phyloP scores from a whole-genome alignment of 2,797 vertebrate species.

The Spheniscus humboldti region DNA sequence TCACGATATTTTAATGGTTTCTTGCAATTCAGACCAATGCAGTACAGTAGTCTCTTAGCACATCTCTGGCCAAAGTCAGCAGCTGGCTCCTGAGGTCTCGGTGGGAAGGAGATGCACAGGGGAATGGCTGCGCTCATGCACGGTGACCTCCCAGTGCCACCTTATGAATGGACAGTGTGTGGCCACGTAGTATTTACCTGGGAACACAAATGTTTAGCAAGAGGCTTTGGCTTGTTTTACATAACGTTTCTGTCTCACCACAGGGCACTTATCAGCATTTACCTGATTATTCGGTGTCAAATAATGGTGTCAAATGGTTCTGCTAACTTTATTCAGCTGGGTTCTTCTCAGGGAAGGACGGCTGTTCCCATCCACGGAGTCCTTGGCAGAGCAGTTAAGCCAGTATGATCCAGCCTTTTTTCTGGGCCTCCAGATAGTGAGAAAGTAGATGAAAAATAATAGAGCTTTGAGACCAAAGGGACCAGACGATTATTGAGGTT shows the following conservation, averaged over 20 bases:
- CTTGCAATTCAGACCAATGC: background rate
- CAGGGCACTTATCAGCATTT: background rate
- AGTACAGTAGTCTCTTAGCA: background rate
- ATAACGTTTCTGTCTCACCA: background rate
- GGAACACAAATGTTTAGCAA: background rate
- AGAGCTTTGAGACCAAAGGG: background rate
- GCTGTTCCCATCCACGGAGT: background rate
- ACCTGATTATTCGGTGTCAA: slow-evolving; percentile 18
- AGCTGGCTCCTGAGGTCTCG: background rate
- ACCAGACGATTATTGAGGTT: background rate
- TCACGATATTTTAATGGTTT: background rate
- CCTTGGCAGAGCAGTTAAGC: slow-evolving; percentile 19
- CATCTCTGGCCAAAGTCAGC: background rate
- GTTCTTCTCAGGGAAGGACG: slow-evolving; percentile 38
- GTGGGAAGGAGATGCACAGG: background rate
- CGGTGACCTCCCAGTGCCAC: background rate
- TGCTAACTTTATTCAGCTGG: slow-evolving; percentile 59
- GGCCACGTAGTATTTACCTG: background rate
- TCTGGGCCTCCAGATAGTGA: background rate
- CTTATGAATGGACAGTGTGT: background rate
- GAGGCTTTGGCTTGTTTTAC: background rate
- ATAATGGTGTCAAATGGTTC: background rate
- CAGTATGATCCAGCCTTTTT: slow-evolving; percentile 1
- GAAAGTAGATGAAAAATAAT: background rate
- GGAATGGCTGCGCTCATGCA: rapidly evolving